Evolutionary conservation across 2,113 vertebrate species (phyloP).

Genomic region (Vimba vimba): DNA sequence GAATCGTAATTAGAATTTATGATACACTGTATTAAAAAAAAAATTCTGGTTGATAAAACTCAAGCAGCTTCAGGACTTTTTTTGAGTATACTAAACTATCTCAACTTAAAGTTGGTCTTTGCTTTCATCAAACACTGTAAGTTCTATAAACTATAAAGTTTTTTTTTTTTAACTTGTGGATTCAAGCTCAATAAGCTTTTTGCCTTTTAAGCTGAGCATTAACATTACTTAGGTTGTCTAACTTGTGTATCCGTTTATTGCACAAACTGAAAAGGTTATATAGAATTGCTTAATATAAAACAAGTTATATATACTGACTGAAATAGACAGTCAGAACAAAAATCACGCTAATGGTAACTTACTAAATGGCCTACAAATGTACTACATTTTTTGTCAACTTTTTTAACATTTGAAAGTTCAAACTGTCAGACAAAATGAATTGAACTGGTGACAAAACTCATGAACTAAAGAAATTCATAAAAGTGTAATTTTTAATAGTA

Average conservation of each 20-base stretch:
- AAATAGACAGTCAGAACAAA: too few species aligned
- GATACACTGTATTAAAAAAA: too few species aligned
- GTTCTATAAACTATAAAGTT: background rate
- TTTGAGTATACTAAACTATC: background rate
- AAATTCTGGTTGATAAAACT: background rate
- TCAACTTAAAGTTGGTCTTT: background rate
- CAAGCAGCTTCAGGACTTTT: background rate
- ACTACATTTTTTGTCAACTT: background rate
- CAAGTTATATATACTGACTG: too few species aligned
- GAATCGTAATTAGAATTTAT: background rate
- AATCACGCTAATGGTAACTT: too few species aligned
- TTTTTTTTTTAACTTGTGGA: background rate
- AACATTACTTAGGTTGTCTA: too few species aligned
- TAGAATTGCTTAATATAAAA: too few species aligned
- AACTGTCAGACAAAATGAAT: background rate
- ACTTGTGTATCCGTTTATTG: background rate
- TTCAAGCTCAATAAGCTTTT: too few species aligned
- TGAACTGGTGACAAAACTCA: background rate
- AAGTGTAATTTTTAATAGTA: background rate
- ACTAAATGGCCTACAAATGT: background rate
- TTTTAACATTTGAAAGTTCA: background rate
- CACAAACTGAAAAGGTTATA: too few species aligned
- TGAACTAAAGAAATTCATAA: background rate
- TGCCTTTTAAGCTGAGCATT: too few species aligned
- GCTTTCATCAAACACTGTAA: background rate